Conservation (phyloP, 2,113 vertebrate species). For the Brachyistius frenatus region DNA sequence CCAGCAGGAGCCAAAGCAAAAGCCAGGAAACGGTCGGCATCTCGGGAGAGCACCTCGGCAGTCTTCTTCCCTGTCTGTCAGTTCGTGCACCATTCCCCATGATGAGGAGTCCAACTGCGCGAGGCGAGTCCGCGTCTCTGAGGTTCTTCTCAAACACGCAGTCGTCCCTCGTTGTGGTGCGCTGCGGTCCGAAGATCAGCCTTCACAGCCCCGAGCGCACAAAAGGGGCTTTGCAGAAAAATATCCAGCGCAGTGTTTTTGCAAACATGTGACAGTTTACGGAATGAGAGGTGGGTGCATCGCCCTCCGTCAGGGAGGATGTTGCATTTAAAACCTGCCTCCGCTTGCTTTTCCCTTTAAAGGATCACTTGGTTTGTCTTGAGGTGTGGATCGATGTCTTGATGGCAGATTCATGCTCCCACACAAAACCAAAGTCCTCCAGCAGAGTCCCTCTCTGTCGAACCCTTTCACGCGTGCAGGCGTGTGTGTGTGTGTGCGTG, state of each 20-base stretch:
- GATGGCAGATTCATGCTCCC: conserved; percentile 70
- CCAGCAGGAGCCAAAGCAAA: conserved; percentile 86
- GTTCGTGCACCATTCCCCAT: conserved; percentile 89
- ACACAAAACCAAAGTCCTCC: conserved; percentile 51
- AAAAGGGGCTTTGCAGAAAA: conserved; percentile 14
- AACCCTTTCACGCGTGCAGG: conserved; percentile 52
- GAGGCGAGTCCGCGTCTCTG: conserved; percentile 65
- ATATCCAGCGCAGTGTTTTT: conserved; percentile 59
- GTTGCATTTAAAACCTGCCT: conserved; percentile 58
- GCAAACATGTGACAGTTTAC: conserved; percentile 62
- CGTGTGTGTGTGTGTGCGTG: conserved; percentile 13
- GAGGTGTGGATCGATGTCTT: conserved; percentile 56
- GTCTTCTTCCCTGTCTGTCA: conserved; percentile 85
- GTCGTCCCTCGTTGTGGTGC: conserved; percentile 20
- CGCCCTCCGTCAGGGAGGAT: conserved; percentile 54
- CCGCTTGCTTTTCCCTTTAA: conserved; percentile 41
- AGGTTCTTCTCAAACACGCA: conserved; percentile 29
- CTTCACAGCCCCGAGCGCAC: conserved; percentile 6
- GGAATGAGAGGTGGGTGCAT: conserved; percentile 52
- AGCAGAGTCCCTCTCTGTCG: conserved; percentile 41
- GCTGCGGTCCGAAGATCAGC: conserved; percentile 29
- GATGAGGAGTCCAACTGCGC: conserved; percentile 76
- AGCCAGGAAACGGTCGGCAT: conserved; percentile 86
- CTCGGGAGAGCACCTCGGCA: conserved; percentile 83
- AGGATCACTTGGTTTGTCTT: conserved; percentile 42